Evolutionary conservation across 2,113 vertebrate species (phyloP).

Genomic region (Phasianus colchicus): DNA sequence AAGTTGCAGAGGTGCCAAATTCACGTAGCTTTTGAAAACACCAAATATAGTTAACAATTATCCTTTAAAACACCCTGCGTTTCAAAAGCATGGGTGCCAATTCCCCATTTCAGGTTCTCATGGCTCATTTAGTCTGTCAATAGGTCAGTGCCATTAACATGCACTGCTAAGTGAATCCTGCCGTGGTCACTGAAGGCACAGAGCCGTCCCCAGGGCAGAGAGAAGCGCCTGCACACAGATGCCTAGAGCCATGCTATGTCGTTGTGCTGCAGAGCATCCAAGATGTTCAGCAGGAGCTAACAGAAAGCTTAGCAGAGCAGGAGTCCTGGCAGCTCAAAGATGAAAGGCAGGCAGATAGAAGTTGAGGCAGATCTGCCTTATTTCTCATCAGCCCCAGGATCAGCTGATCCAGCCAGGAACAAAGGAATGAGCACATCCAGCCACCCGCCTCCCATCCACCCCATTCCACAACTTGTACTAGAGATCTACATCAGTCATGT

Average conservation of each 20-base stretch:
- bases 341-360: not conserved
- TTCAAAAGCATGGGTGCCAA: slow-evolving; percentile 6
- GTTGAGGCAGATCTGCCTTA: not conserved
- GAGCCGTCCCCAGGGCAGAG: not conserved
- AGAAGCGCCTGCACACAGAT: accelerated
- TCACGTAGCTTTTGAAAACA: slow-evolving; percentile 1
- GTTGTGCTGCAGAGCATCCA: not conserved
- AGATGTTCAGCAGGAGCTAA: not conserved
- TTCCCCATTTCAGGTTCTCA: slow-evolving; percentile 1
- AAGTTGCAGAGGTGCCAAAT: slow-evolving; percentile 1
- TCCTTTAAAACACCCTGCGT: not conserved
- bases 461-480: not conserved
- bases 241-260: not conserved
- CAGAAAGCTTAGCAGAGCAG: not conserved
- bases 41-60: not conserved
- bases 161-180: not conserved
- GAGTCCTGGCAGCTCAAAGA: not conserved
- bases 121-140: slow-evolving; percentile 48
- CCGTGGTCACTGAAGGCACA: not conserved
- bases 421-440: not conserved
- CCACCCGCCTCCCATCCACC: not conserved
- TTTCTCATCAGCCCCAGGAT: not conserved
- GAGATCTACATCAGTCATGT: not conserved
- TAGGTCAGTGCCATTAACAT: slow-evolving; percentile 50
- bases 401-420: slow-evolving; percentile 17